Evolutionary conservation across 2,113 vertebrate genomes (phyloP).

Genomic region (Chrysochloris asiatica): DNA sequence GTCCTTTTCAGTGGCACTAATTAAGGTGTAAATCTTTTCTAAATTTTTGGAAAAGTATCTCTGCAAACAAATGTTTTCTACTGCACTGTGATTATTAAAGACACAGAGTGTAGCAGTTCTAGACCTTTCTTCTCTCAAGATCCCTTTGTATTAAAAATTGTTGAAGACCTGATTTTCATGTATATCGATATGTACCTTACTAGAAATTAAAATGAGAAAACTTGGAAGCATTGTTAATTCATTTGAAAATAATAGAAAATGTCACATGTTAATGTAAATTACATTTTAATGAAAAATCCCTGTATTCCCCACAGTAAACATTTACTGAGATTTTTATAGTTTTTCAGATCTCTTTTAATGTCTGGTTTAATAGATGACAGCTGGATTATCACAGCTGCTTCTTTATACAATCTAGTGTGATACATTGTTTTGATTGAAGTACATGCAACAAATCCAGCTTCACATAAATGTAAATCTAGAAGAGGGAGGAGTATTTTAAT

Average conservation of each 20-base stretch:
- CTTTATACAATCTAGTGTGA: neutral
- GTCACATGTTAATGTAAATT: neutral
- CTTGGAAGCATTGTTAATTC: neutral
- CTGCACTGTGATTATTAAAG: neutral
- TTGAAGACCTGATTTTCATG: neutral
- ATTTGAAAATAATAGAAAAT: neutral
- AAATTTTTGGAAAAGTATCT: neutral
- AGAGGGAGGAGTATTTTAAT: neutral
- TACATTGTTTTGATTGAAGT: neutral
- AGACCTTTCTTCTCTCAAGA: neutral
- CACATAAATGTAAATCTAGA: neutral
- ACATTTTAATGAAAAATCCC: neutral
- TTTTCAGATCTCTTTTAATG: neutral
- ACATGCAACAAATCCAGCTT: neutral
- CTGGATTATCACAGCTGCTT: neutral
- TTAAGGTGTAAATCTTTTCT: too few relatives aligned
- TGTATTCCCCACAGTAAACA: neutral
- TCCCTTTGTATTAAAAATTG: neutral
- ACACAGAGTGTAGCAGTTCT: neutral
- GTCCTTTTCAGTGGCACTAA: neutral
- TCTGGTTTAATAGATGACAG: neutral
- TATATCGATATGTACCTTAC: neutral
- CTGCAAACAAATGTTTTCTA: neutral
- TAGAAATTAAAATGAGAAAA: constrained; percentile 27
- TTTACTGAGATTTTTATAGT: neutral